phyloP scores from a whole-genome alignment of 2,888 invertebrate species.

The Sinodicranocentrus sp. region DNA sequence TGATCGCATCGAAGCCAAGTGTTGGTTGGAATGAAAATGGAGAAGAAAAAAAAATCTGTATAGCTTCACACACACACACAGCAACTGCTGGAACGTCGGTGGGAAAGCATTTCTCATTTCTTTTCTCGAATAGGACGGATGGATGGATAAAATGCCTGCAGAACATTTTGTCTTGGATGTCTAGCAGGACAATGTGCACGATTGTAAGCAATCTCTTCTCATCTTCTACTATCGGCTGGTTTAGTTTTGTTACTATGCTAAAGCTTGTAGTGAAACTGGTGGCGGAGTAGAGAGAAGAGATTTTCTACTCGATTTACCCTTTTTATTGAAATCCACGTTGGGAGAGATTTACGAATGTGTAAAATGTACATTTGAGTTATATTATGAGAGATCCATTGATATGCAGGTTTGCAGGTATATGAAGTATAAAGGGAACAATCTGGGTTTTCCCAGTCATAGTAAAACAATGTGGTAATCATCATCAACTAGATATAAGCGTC shows the following conservation, averaged over 20 bases:
- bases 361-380: not conserved
- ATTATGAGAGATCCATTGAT: not conserved
- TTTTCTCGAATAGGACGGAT: not conserved
- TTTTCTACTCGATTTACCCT: conserved; percentile 27
- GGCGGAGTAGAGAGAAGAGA: not conserved
- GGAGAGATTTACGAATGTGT: not conserved
- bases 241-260: conserved; percentile 20
- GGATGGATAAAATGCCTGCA: not conserved
- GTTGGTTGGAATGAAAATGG: not conserved
- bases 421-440: not conserved
- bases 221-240: no score
- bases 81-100: conserved; percentile 5
- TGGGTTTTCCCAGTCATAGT: conserved; percentile 43
- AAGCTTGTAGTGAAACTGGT: not conserved
- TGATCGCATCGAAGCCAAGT: conserved; percentile 24
- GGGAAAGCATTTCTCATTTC: conserved; percentile 7
- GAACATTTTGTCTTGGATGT: no score
- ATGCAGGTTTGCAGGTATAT: not conserved
- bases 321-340: not conserved
- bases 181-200: no score
- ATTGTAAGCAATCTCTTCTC: no score
- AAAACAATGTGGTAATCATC: conserved; percentile 38
- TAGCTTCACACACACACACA: not conserved
- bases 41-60: not conserved
- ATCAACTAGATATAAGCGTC: not conserved